A percentile compares a stretch with the other conserved stretches of the same genome.
These are phyloP conservation scores for Agrotis ipsilon DNA, from an alignment of 2,888 invertebrate genomes.

Conservation along the genomic window DNA sequence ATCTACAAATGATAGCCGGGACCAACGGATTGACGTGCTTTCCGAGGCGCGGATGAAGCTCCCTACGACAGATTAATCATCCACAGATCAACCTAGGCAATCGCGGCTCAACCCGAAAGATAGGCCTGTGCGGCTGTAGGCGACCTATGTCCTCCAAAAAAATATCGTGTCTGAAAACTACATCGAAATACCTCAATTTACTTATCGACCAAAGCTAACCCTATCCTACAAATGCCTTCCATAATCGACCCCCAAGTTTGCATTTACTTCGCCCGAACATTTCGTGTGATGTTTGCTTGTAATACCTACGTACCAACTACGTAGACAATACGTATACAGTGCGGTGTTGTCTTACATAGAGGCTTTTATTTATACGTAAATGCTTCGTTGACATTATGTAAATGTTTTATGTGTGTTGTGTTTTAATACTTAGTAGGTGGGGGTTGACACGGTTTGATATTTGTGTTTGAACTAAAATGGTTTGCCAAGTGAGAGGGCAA, in stretches of 20 bases:
- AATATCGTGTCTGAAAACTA: background rate
- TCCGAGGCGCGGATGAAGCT: no score
- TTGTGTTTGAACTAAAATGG: background rate
- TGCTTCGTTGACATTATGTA: constrained; percentile 41
- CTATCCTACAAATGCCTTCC: background rate
- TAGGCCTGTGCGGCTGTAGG: no score
- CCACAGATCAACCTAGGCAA: no score
- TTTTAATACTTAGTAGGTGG: constrained; percentile 12
- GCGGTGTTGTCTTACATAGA: constrained; percentile 50
- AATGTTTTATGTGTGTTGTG: constrained; percentile 31
- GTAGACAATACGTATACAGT: background rate
- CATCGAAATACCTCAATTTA: background rate
- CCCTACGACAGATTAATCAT: no score
- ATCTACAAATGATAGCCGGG: no score
- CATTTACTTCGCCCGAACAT: constrained; percentile 51
- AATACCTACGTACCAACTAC: background rate
- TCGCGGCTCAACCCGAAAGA: no score
- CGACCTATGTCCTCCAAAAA: no score
- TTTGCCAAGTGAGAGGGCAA: background rate
- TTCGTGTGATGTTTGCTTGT: constrained; percentile 30
- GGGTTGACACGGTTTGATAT: background rate
- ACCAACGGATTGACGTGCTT: no score
- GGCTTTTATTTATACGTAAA: constrained; percentile 43
- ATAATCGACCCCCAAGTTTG: constrained; percentile 43
- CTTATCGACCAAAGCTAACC: no score